These are phyloP conservation scores for Campopleginae sp. DNA, from an alignment of 2,888 invertebrate species.

Conservation along the genomic window DNA sequence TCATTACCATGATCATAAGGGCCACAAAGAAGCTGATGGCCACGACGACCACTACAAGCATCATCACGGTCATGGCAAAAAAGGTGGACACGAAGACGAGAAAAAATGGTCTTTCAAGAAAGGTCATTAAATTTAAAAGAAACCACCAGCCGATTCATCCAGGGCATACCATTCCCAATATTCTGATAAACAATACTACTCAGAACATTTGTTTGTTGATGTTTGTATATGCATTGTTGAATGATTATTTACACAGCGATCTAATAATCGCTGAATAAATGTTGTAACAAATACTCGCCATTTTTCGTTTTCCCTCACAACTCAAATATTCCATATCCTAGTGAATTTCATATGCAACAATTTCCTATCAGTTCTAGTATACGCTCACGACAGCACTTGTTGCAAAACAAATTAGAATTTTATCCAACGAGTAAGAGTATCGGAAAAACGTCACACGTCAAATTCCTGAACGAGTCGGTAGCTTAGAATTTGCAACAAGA, in stretches of 20 bases:
- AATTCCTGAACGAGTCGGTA: background rate
- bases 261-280: conserved; percentile 56
- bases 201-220: conserved; percentile 55
- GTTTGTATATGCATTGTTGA: conserved; percentile 49
- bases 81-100: conserved; percentile 92
- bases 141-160: conserved; percentile 70
- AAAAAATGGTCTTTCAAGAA: conserved; percentile 90
- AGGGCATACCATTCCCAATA: background rate
- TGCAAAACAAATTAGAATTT: background rate
- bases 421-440: background rate
- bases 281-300: conserved; percentile 37
- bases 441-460: background rate
- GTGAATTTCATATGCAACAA: background rate
- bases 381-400: background rate
- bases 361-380: background rate
- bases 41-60: conserved; percentile 91
- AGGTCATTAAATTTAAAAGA: conserved; percentile 78
- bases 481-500: background rate
- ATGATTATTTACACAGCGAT: conserved; percentile 43
- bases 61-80: conserved; percentile 91
- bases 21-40: conserved; percentile 91
- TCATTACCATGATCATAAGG: conserved; percentile 91
- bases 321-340: background rate
- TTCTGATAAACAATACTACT: conserved; percentile 46
- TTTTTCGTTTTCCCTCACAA: background rate